A percentile compares a stretch with the other conserved stretches of the same genome.
phyloP scores from a whole-genome alignment of 2,797 vertebrate genomes.

The Rhincodon typus region DNA sequence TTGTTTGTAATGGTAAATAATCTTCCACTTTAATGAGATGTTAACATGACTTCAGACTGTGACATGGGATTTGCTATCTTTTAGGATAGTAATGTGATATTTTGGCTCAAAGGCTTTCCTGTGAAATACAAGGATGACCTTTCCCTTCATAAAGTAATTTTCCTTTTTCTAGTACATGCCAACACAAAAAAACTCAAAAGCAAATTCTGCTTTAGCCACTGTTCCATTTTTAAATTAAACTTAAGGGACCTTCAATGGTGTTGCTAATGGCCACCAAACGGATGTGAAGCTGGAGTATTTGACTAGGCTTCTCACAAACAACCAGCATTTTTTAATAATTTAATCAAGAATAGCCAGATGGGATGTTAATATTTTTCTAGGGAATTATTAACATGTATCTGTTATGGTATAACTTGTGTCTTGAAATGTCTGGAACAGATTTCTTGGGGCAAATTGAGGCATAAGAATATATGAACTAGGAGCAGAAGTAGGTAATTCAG shows the following conservation, averaged over 20 bases:
- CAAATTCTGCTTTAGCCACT: not conserved
- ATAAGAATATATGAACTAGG: too few species aligned
- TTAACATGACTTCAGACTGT: constrained; percentile 25
- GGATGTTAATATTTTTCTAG: not conserved
- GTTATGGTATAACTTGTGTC: not conserved
- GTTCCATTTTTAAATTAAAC: not conserved
- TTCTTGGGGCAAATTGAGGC: not conserved
- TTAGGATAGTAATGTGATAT: not conserved
- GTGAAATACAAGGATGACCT: not conserved
- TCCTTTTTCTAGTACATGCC: not conserved
- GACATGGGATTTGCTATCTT: not conserved
- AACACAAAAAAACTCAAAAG: constrained; percentile 17
- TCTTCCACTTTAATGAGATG: constrained; percentile 12
- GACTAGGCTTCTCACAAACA: not conserved
- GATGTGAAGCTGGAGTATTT: not conserved
- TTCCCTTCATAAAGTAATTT: constrained; percentile 19
- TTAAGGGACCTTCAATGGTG: not conserved
- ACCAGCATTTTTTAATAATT: not conserved
- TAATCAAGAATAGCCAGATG: not conserved
- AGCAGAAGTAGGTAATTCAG: too few species aligned
- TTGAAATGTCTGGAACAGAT: not conserved
- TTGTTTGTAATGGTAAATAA: constrained; percentile 30
- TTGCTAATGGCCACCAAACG: not conserved
- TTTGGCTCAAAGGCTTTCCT: not conserved
- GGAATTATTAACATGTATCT: not conserved